These are phyloP conservation scores for Plutomurus gul DNA, from an alignment of 1,140 invertebrate genomes.

Conservation along the genomic window DNA sequence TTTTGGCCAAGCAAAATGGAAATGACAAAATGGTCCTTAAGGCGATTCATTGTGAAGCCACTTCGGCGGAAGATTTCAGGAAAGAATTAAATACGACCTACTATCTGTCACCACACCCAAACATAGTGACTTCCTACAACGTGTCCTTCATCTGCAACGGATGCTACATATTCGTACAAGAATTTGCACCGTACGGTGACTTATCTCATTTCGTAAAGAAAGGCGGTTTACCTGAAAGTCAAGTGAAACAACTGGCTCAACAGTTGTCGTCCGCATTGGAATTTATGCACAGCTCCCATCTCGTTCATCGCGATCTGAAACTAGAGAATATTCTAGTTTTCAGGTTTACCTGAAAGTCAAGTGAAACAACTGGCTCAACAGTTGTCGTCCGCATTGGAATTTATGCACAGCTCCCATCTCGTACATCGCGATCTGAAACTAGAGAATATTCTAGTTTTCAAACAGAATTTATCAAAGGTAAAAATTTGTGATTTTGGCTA, in stretches of 20 bases:
- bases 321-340: conserved; percentile 77
- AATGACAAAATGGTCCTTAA: conserved; percentile 67
- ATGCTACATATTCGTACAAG: conserved; percentile 71
- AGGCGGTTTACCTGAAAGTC: conserved; percentile 66
- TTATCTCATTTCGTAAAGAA: conserved; percentile 67
- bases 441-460: conserved; percentile 75
- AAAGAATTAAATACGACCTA: conserved; percentile 63
- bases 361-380: conserved; percentile 65
- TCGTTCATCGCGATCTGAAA: conserved; percentile 74
- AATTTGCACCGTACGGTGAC: conserved; percentile 70
- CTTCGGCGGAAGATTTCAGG: conserved; percentile 71
- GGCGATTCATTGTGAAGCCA: conserved; percentile 67
- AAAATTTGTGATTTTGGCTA: conserved; percentile 84
- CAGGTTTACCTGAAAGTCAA: conserved; percentile 61
- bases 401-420: conserved; percentile 76
- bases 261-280: conserved; percentile 77
- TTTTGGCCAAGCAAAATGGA: conserved; percentile 59
- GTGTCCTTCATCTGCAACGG: conserved; percentile 74
- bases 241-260: conserved; percentile 64
- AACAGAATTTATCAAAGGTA: conserved; percentile 68
- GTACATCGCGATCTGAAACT: conserved; percentile 75
- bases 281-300: conserved; percentile 78
- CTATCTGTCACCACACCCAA: conserved; percentile 80
- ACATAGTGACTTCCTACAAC: conserved; percentile 85
- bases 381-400: conserved; percentile 77